Conservation (phyloP, 2,888 invertebrate genomes). For the Disparrhopalites patrizii region DNA sequence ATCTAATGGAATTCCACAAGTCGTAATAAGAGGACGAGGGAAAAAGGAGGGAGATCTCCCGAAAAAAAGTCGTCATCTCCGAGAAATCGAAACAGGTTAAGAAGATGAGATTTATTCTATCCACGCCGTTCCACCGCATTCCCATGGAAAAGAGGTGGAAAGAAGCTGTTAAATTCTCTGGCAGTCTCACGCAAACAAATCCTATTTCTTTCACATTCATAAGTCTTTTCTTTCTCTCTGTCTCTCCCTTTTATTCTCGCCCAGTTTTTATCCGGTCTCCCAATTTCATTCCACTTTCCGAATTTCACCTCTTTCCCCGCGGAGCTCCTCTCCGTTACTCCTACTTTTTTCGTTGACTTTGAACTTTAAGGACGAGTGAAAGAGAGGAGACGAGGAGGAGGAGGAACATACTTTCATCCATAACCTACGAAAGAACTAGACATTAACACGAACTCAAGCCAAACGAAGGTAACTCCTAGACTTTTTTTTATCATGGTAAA, state of each 20-base stretch:
- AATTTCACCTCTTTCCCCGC: not conserved
- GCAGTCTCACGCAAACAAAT: conserved; percentile 23
- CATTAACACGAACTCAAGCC: too few relatives aligned
- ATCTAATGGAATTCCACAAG: too few relatives aligned
- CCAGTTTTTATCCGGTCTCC: not conserved
- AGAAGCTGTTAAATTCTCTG: conserved; percentile 24
- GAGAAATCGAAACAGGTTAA: conserved; percentile 8
- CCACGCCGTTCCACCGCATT: conserved; percentile 7
- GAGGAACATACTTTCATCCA: too few relatives aligned
- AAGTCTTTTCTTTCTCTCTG: conserved; percentile 9
- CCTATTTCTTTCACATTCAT: conserved; percentile 22
- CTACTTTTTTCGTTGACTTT: conserved; percentile 1
- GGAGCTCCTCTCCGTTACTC: too few relatives aligned
- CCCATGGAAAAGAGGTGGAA: conserved; percentile 1
- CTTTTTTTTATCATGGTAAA: too few relatives aligned
- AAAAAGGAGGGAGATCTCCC: too few relatives aligned
- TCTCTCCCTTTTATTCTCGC: not conserved
- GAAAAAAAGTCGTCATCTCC: not conserved
- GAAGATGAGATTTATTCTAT: conserved; percentile 12
- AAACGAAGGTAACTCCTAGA: too few relatives aligned
- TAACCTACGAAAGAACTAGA: too few relatives aligned
- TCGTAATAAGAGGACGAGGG: too few relatives aligned
- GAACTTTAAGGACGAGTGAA: conserved; percentile 1
- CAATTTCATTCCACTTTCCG: not conserved
- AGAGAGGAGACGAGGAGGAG: too few relatives aligned